phyloP scores from a whole-genome alignment of 2,888 invertebrate genomes.

The Parelbella ahira region DNA sequence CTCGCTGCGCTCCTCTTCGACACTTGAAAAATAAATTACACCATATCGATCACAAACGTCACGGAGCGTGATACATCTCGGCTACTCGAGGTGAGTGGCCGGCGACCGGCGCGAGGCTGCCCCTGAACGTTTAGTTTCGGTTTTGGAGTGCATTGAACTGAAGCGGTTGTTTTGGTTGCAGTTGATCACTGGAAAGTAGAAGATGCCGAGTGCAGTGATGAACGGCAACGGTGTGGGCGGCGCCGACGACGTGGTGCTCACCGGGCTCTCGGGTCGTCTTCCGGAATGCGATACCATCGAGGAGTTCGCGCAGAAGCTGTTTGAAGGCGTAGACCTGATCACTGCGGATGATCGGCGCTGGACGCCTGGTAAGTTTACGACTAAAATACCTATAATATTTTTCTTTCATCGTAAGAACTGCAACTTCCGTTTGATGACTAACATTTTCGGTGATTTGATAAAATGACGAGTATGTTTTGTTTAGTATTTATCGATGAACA shows the following conservation, averaged over 20 bases:
- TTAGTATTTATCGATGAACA: too few species aligned
- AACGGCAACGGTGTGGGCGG: slow-evolving; percentile 55
- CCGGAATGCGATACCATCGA: slow-evolving; percentile 95
- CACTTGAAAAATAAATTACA: too few species aligned
- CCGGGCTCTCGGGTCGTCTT: slow-evolving; percentile 92
- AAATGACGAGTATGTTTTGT: too few species aligned
- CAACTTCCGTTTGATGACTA: too few species aligned
- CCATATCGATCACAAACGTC: too few species aligned
- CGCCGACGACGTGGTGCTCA: slow-evolving; percentile 88
- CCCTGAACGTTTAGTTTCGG: slow-evolving; percentile 1
- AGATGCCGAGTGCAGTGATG: slow-evolving; percentile 61
- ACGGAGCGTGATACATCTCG: not conserved
- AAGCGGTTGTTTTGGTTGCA: slow-evolving; percentile 41
- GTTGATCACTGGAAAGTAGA: slow-evolving; percentile 33
- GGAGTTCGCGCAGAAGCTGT: slow-evolving; percentile 95
- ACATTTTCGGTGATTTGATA: too few species aligned
- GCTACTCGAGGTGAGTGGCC: slow-evolving; percentile 9
- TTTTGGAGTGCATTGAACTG: slow-evolving; percentile 32
- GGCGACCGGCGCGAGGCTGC: not conserved
- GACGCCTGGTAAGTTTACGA: slow-evolving; percentile 84
- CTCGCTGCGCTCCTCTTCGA: slow-evolving; percentile 14
- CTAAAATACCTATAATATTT: too few species aligned
- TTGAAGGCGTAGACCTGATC: slow-evolving; percentile 95
- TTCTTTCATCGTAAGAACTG: too few species aligned
- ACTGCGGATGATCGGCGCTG: slow-evolving; percentile 95